Evolutionary conservation across 92 coral and sea anemone species (phyloP).

Genomic region (Isaurus tuberculatus): DNA sequence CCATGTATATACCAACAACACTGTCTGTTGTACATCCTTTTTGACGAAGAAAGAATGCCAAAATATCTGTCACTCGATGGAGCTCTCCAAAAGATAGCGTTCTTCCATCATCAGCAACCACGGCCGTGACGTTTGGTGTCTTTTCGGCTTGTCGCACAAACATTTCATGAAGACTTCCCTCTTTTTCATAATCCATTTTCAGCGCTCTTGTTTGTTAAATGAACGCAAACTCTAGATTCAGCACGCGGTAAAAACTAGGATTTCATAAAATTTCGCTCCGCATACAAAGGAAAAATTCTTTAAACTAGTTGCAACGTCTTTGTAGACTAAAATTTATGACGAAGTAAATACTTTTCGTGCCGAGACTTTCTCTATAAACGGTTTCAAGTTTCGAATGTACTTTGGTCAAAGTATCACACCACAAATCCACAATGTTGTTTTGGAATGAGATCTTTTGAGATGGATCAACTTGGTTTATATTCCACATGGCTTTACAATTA

Average conservation of each 20-base stretch:
- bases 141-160: constrained; percentile 75
- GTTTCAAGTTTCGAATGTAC: constrained; percentile 14
- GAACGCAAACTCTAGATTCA: neutral
- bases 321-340: neutral
- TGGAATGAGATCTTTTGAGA: neutral
- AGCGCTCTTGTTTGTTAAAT: neutral
- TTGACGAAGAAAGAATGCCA: constrained; percentile 78
- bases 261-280: neutral
- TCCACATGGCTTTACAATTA: no score
- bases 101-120: constrained; percentile 81
- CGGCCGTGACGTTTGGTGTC: constrained; percentile 74
- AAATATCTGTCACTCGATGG: constrained; percentile 67
- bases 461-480: neutral
- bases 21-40: constrained; percentile 74
- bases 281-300: neutral
- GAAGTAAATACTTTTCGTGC: neutral
- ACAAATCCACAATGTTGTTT: neutral
- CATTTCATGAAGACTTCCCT: constrained; percentile 86
- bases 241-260: neutral
- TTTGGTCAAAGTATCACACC: neutral
- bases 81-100: constrained; percentile 74
- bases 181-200: constrained; percentile 76
- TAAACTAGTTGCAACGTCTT: neutral
- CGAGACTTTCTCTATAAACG: neutral
- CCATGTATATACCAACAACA: constrained; percentile 84